Conservation (phyloP, 2,888 invertebrate species). For the Tricholauxania praeusta region DNA sequence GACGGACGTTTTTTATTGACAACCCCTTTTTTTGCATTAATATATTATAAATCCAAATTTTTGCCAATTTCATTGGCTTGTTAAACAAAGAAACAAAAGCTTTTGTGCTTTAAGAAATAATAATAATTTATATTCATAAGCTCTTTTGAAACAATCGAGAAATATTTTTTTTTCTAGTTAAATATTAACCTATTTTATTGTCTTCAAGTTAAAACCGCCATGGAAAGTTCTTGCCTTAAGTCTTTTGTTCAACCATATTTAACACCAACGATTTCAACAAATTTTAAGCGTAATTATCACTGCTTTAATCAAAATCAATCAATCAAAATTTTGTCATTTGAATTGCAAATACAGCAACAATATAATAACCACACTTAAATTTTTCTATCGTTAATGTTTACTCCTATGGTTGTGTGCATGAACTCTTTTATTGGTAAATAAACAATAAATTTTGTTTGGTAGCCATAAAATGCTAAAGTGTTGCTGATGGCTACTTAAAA, state of each 20-base stretch:
- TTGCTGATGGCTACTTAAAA: conserved; percentile 13
- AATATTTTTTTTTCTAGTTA: no score
- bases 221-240: conserved; percentile 13
- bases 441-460: no score
- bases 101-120: no score
- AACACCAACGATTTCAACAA: background rate
- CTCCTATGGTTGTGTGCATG: background rate
- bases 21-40: no score
- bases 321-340: no score
- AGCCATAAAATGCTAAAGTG: conserved; percentile 4
- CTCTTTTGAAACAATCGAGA: no score
- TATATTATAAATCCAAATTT: no score
- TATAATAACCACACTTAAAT: background rate
- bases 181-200: background rate
- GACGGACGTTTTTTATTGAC: no score
- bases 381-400: background rate
- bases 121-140: no score
- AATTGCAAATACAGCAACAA: background rate
- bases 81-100: no score
- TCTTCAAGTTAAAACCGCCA: background rate
- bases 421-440: background rate
- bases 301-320: background rate
- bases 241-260: background rate
- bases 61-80: no score
- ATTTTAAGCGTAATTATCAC: no score